Evolutionary conservation across 2,888 invertebrate genomes (phyloP), one percentile per base, ranked within the genome.

Genomic region (Muscina levida): DNA sequence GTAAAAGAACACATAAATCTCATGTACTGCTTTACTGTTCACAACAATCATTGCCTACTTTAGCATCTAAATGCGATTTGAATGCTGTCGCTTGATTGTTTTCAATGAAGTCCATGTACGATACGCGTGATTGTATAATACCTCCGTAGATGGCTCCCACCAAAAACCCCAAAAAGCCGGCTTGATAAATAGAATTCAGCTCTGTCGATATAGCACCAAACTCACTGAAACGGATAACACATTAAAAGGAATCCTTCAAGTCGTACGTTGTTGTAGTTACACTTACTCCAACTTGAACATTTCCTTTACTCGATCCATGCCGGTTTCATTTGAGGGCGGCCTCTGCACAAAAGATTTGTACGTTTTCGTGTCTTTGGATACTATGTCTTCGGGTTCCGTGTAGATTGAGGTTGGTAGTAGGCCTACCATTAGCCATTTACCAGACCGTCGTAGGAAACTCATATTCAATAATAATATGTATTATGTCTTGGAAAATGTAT

Each of bases 51-150:
- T 24, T 37, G 44, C 42, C 53, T 37, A 94, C 95, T 91, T 95
- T 94, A 2, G 95, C 95, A 70, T 95, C 93, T 6, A 93, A 87
- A 80, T 94, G 94, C 67, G 92, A 92, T 66, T 90, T 90, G 88
- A 94, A 96, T 66, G 92, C 91, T 2, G 95, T 94, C 8, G 95
- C 95, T 91, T 95, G 93, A 89, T 96, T 95, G 82, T 92, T 94
- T 87, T 93, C 93, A 88, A 95, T 93, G 84, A 95, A 95, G 84
- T 93, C 91, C 51, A 93, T 82, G 85, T 94, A 95, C 0, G 94
- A 92, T 2, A 87, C 86, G 83, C 92, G 91, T 11, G 94, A 93
- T 83, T 91, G 90, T 1, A 92, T 87, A 85, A 94, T 91, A 26
- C 95, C 95, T 68, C 95, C 95, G 85, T 94, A 92, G 53, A 93